Percentiles rank a stretch among this genome's conserved stretches.
These are phyloP conservation scores for Tipula vernalis DNA, from an alignment of 2,888 invertebrate genomes.

Conservation along the genomic window DNA sequence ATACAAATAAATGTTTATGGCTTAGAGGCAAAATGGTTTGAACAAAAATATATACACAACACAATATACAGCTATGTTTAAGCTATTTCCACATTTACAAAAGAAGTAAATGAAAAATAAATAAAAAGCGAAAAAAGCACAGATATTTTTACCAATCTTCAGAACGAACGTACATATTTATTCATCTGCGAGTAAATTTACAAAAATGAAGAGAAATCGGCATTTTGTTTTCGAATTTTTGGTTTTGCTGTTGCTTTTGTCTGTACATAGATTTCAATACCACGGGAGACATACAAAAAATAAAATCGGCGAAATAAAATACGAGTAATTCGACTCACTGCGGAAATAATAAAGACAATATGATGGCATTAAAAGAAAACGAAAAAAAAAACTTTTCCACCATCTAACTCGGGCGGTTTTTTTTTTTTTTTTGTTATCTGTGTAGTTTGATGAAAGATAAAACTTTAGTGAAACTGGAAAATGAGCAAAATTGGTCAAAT, in stretches of 20 bases:
- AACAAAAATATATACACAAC: not conserved
- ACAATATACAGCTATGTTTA: not conserved
- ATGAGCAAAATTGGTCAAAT: not conserved
- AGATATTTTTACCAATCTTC: not conserved
- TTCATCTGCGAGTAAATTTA: not conserved
- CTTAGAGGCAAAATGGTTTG: not conserved
- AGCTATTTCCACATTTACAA: not conserved
- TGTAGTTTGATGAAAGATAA: not conserved
- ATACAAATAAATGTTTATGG: not conserved
- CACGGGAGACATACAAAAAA: not conserved
- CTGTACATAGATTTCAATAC: not conserved
- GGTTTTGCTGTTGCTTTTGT: not conserved
- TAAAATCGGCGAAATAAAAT: not conserved
- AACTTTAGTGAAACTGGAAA: not conserved
- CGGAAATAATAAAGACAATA: not conserved
- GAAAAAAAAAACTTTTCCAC: not conserved
- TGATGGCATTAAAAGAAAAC: not conserved
- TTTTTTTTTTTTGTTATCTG: not conserved
- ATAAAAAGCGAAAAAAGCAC: not conserved
- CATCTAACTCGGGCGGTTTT: not conserved
- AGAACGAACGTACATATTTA: not conserved
- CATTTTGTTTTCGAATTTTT: not conserved
- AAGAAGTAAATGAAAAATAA: not conserved
- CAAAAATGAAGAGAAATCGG: not conserved
- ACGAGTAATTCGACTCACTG: not conserved